Conservation (phyloP, 2,888 invertebrate genomes). For the Noctua fimbriata region DNA sequence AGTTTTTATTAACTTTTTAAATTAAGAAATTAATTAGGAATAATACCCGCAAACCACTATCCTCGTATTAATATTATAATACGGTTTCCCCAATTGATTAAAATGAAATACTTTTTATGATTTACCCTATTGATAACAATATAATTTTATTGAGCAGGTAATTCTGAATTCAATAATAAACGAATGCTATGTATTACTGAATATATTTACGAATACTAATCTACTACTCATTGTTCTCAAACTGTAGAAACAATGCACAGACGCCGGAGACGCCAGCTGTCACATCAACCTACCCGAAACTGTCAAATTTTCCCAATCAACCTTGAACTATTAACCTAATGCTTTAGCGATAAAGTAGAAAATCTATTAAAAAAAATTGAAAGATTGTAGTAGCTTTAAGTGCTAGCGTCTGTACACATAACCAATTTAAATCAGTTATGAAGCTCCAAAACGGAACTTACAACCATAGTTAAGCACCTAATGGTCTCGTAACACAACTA, state of each 20-base stretch:
- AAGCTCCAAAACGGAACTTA: background rate
- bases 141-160: background rate
- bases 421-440: background rate
- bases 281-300: no score
- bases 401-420: no score
- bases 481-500: conserved; percentile 29
- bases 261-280: no score
- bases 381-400: no score
- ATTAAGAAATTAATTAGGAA: background rate
- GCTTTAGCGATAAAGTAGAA: no score
- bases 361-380: no score
- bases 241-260: background rate
- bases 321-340: no score
- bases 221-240: background rate
- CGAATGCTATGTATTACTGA: background rate
- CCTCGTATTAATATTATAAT: background rate
- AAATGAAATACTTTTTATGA: background rate
- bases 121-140: background rate
- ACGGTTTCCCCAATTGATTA: background rate
- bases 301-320: no score
- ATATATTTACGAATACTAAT: background rate
- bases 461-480: conserved; percentile 1
- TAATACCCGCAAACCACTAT: background rate
- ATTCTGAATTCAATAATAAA: background rate
- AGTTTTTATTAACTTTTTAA: background rate